A percentile compares a stretch with the other conserved stretches of the same genome.
Conservation (phyloP, 2,113 vertebrate species). For the Toxotes jaculatrix region DNA sequence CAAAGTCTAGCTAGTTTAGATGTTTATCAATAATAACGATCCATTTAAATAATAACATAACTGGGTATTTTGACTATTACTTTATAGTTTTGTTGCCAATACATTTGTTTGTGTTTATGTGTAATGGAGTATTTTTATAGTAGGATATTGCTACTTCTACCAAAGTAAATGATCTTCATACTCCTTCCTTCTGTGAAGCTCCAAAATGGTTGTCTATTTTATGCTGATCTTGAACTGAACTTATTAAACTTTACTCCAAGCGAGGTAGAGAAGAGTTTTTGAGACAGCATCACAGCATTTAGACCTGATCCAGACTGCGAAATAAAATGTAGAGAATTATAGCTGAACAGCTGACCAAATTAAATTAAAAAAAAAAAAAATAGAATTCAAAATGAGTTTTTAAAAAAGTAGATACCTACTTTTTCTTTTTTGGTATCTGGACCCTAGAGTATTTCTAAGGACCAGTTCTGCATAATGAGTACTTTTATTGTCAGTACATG, state of each 20-base stretch:
- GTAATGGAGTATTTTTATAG: neutral
- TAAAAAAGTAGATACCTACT: no score
- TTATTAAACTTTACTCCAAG: neutral
- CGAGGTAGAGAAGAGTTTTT: no score
- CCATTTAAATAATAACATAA: neutral
- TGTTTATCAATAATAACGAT: neutral
- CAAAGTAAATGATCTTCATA: neutral
- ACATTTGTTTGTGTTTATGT: no score
- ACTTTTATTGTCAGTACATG: neutral
- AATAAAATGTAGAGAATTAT: no score
- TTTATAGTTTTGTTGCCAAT: no score
- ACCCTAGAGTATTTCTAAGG: neutral
- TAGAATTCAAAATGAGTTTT: neutral
- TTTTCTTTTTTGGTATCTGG: neutral
- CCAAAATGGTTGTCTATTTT: conserved; percentile 32
- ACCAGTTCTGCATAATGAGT: neutral
- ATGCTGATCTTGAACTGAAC: neutral
- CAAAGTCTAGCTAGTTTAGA: neutral
- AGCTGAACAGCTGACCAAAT: no score
- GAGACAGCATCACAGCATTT: no score
- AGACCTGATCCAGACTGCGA: no score
- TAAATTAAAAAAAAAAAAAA: neutral
- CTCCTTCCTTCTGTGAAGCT: neutral
- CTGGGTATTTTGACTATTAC: neutral
- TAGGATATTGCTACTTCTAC: neutral